Percentiles rank a stretch among this genome's conserved stretches.
Evolutionary conservation across 2,888 invertebrate genomes (phyloP).

Genomic region (Teinopalpus imperialis): DNA sequence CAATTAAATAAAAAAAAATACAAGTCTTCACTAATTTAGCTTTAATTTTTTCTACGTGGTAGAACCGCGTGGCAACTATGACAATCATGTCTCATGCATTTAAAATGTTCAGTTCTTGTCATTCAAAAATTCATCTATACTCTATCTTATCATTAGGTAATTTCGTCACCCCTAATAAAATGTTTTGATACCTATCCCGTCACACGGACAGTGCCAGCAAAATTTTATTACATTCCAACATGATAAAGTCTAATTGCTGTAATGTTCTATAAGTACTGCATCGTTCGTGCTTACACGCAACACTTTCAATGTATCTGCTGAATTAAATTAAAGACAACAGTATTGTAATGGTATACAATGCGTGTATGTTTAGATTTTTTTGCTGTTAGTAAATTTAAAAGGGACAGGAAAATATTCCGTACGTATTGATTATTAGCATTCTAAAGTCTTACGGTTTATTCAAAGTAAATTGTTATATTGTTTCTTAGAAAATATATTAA

Average conservation of each 20-base stretch:
- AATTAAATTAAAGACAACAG: slow-evolving; percentile 16
- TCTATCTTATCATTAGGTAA: too few relatives aligned
- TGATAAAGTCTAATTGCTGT: slow-evolving; percentile 70
- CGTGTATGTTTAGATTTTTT: slow-evolving; percentile 7
- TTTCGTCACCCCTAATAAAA: too few relatives aligned
- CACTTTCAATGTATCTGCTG: slow-evolving; percentile 35
- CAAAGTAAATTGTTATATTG: not conserved
- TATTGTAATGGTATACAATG: slow-evolving; percentile 19
- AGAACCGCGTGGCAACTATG: too few relatives aligned
- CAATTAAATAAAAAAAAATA: too few relatives aligned
- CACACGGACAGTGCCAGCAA: slow-evolving; percentile 55
- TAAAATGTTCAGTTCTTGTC: too few relatives aligned
- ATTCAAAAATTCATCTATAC: too few relatives aligned
- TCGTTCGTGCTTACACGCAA: slow-evolving; percentile 47
- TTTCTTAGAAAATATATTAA: slow-evolving; percentile 6
- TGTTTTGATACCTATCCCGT: too few relatives aligned
- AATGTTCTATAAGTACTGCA: slow-evolving; percentile 49
- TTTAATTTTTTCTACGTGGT: too few relatives aligned
- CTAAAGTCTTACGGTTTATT: slow-evolving; percentile 11
- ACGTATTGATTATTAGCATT: not conserved
- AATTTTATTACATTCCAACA: slow-evolving; percentile 64
- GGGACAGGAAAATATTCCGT: slow-evolving; percentile 14
- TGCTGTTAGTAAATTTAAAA: slow-evolving; percentile 1
- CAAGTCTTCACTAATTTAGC: slow-evolving; percentile 28
- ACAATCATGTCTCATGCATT: too few relatives aligned